Percentiles rank a stretch among this genome's conserved stretches.
Evolutionary conservation across 2,888 invertebrate genomes (phyloP).

Genomic region (Xanthia togata): DNA sequence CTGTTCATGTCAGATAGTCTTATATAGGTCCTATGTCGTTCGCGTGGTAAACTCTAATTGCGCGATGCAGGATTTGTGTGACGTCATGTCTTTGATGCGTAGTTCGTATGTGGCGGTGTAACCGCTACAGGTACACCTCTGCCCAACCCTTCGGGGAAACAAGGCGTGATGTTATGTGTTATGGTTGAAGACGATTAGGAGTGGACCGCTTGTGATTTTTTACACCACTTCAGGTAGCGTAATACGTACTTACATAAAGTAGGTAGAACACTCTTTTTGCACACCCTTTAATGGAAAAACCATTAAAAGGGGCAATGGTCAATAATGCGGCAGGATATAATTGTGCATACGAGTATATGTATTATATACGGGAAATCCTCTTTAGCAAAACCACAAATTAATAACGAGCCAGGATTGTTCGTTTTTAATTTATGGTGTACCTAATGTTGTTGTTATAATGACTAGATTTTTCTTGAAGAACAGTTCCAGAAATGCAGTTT

Average conservation of each 20-base stretch:
- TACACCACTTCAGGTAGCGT: not conserved
- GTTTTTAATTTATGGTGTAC: too few relatives aligned
- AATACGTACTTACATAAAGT: not conserved
- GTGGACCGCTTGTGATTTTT: slow-evolving; percentile 3
- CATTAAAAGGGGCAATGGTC: too few relatives aligned
- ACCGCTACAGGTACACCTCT: too few relatives aligned
- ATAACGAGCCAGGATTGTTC: not conserved
- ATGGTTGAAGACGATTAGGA: not conserved
- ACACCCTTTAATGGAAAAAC: not conserved
- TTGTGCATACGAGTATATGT: not conserved
- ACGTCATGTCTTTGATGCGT: too few relatives aligned
- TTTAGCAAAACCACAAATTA: not conserved
- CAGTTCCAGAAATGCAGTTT: slow-evolving; percentile 21
- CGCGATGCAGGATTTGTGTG: too few relatives aligned
- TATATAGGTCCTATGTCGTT: too few relatives aligned
- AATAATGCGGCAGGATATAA: not conserved
- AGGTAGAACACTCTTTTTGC: not conserved
- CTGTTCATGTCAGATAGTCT: too few relatives aligned
- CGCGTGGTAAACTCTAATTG: too few relatives aligned
- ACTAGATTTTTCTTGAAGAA: slow-evolving; percentile 22
- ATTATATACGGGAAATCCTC: not conserved
- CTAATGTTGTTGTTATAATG: too few relatives aligned
- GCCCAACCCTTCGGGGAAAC: too few relatives aligned
- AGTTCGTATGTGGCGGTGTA: too few relatives aligned
- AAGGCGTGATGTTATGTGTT: too few relatives aligned